phyloP scores from a whole-genome alignment of 2,888 invertebrate species.

The Prosopocoilus inquinatus region DNA sequence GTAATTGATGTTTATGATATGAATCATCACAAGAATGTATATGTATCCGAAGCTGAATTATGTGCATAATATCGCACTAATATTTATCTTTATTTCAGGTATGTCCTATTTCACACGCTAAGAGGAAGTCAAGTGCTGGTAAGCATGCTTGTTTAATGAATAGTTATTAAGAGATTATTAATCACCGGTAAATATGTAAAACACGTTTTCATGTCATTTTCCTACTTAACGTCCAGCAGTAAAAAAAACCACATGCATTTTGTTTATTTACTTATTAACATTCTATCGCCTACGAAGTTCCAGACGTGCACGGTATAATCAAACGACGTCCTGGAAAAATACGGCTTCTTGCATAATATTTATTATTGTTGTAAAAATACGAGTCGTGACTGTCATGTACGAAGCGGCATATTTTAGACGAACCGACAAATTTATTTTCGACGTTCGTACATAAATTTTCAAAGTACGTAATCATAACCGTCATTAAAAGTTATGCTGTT shows the following conservation, averaged over 20 bases:
- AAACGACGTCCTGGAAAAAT: conserved; percentile 12
- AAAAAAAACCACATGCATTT: conserved; percentile 14
- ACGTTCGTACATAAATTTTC: background rate
- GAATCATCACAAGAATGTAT: background rate
- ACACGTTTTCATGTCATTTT: conserved; percentile 16
- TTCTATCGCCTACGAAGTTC: conserved; percentile 15
- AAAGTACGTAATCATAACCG: background rate
- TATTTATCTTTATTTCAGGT: conserved; percentile 4
- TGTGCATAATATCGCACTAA: background rate
- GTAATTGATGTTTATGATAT: too few species aligned
- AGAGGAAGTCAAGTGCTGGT: conserved; percentile 9
- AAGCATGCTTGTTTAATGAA: conserved; percentile 12
- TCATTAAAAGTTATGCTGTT: background rate
- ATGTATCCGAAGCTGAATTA: background rate
- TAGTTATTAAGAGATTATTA: conserved; percentile 16
- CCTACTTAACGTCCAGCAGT: conserved; percentile 9
- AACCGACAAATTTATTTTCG: conserved; percentile 6
- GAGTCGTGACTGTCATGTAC: conserved; percentile 4
- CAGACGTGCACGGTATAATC: conserved; percentile 15
- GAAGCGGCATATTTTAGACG: background rate
- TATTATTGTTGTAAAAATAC: conserved; percentile 13
- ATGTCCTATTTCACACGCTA: conserved; percentile 1
- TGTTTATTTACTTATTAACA: conserved; percentile 14
- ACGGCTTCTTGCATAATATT: conserved; percentile 15
- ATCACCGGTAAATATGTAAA: conserved; percentile 11